Evolutionary conservation across 2,797 vertebrate genomes (phyloP).

Genomic region (Gallinago nigripennis): DNA sequence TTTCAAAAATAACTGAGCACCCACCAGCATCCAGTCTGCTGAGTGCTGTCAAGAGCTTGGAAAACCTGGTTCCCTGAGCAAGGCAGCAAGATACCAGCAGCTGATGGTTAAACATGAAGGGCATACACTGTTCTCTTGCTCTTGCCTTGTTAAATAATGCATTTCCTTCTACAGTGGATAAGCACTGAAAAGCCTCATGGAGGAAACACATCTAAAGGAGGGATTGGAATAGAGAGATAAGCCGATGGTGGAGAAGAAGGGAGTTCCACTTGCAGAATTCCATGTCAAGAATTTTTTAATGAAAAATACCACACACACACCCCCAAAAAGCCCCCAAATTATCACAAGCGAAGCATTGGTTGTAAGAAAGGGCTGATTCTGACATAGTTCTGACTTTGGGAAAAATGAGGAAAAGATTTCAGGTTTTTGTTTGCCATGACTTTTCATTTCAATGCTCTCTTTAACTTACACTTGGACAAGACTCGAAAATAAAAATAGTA

Average conservation of each 20-base stretch:
- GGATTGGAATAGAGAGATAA: neutral
- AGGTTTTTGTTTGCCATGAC: neutral
- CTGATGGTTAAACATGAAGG: neutral
- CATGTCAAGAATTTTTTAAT: neutral
- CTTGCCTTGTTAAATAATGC: neutral
- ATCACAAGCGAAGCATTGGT: neutral
- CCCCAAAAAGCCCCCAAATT: neutral
- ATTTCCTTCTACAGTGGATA: neutral
- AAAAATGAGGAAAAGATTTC: neutral
- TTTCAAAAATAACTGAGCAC: neutral
- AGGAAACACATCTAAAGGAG: neutral
- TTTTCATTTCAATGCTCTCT: neutral
- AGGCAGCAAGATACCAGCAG: neutral
- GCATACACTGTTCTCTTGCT: neutral
- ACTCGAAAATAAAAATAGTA: neutral
- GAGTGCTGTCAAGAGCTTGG: neutral
- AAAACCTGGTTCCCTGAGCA: neutral
- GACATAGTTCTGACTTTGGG: neutral
- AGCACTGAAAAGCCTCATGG: neutral
- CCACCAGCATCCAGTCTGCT: neutral
- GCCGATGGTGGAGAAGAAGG: neutral
- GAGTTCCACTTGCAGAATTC: neutral
- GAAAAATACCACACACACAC: neutral
- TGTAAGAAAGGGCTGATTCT: neutral
- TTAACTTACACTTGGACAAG: neutral